These are phyloP conservation scores for Pteropus alecto DNA, from an alignment of 2,113 vertebrate genomes.

Conservation along the genomic window DNA sequence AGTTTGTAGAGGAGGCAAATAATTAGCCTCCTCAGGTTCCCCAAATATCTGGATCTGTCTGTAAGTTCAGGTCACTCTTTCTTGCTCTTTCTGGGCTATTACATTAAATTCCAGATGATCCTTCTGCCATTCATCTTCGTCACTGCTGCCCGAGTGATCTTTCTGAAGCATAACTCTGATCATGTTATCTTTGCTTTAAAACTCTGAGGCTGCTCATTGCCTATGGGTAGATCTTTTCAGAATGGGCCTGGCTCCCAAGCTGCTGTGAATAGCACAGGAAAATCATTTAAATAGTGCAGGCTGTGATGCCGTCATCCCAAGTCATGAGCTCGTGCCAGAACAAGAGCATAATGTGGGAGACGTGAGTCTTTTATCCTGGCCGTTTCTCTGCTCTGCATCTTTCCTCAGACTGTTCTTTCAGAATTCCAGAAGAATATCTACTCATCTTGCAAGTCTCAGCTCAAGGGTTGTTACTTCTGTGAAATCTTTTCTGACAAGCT, in stretches of 20 bases:
- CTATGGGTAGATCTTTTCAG: neutral
- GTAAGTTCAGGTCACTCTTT: neutral
- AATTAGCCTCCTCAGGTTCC: neutral
- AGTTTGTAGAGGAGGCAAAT: neutral
- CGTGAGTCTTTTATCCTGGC: accelerated
- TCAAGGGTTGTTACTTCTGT: neutral
- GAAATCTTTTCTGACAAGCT: neutral
- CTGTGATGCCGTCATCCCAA: neutral
- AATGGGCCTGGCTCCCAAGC: neutral
- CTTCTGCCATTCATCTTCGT: neutral
- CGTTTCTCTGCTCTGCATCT: neutral
- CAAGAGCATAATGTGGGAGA: neutral
- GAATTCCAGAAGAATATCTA: neutral
- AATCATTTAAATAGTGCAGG: neutral
- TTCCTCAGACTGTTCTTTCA: neutral
- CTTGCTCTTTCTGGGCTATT: neutral
- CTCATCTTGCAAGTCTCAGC: neutral
- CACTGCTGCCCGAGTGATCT: neutral
- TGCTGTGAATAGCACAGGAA: neutral
- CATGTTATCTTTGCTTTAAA: neutral
- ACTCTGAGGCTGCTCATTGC: neutral
- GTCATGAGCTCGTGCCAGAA: neutral
- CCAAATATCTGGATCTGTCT: neutral
- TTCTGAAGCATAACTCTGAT: neutral
- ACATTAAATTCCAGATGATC: neutral